These are phyloP conservation scores for Diabrotica undecimpunctata DNA, from an alignment of 1,140 invertebrate genomes.

Conservation along the genomic window DNA sequence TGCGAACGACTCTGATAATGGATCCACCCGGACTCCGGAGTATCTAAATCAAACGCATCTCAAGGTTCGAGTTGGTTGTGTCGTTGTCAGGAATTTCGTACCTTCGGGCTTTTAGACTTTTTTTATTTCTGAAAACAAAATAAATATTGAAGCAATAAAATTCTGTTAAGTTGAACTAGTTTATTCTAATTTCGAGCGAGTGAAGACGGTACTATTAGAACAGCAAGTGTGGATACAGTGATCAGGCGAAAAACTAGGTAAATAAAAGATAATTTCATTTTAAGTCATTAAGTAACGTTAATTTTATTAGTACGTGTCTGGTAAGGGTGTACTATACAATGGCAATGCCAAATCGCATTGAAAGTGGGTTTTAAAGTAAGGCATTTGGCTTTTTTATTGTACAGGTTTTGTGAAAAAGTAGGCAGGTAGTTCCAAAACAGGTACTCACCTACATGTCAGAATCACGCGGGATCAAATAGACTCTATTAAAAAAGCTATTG, in stretches of 20 bases:
- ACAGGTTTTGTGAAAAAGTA: too few relatives aligned
- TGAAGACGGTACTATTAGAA: not conserved
- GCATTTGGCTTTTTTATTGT: too few relatives aligned
- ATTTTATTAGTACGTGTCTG: too few relatives aligned
- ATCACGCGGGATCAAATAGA: too few relatives aligned
- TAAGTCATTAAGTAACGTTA: not conserved
- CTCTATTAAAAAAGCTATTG: too few relatives aligned
- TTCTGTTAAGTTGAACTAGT: not conserved
- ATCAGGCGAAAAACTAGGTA: not conserved
- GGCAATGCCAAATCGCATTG: too few relatives aligned
- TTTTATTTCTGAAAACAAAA: not conserved
- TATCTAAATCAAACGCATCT: not conserved
- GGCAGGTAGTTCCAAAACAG: too few relatives aligned
- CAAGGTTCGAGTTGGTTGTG: not conserved
- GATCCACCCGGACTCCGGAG: not conserved
- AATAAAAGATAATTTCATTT: not conserved
- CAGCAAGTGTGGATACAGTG: not conserved
- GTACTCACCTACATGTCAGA: too few relatives aligned
- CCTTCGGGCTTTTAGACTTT: not conserved
- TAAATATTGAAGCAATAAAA: not conserved
- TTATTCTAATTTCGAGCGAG: not conserved
- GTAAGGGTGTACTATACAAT: too few relatives aligned
- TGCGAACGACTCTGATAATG: too few relatives aligned
- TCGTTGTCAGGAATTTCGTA: not conserved
- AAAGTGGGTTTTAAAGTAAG: too few relatives aligned